These are phyloP conservation scores for Lepidocyrtoides sp. DNA, from an alignment of 2,888 invertebrate genomes.

Conservation along the genomic window DNA sequence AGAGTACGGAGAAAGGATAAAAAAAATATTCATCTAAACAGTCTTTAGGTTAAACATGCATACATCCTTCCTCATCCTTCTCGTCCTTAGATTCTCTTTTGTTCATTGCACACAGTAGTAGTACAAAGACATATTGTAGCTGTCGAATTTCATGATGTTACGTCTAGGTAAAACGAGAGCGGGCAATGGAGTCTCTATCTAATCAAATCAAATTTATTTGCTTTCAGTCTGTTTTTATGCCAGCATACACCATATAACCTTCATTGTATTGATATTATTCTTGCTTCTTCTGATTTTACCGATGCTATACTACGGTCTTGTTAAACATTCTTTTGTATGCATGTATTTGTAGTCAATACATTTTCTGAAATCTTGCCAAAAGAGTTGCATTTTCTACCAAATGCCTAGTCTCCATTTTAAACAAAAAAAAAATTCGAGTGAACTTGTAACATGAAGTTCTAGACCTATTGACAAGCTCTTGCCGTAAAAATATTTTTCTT, in stretches of 20 bases:
- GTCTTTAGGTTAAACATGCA: neutral
- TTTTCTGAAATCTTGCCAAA: neutral
- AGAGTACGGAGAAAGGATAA: neutral
- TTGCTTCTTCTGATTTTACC: neutral
- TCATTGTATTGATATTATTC: neutral
- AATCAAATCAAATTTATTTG: slow-evolving; percentile 66
- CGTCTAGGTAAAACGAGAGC: neutral
- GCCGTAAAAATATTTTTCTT: neutral
- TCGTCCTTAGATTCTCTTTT: neutral
- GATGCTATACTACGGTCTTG: neutral
- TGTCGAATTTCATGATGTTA: slow-evolving; percentile 27
- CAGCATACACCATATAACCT: neutral
- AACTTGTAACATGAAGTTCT: neutral
- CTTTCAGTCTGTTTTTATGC: slow-evolving; percentile 54
- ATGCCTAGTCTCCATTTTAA: neutral
- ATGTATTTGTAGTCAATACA: neutral
- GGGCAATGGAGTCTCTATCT: slow-evolving; percentile 26
- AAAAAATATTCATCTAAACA: neutral
- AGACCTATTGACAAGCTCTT: slow-evolving; percentile 4
- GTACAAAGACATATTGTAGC: neutral
- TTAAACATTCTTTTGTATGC: neutral
- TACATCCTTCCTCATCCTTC: neutral
- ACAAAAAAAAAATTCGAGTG: neutral
- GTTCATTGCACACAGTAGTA: neutral
- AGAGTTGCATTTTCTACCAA: no score